Evolutionary conservation across 2,797 vertebrate genomes (phyloP).

Genomic region (Halcyon smyrnensis): DNA sequence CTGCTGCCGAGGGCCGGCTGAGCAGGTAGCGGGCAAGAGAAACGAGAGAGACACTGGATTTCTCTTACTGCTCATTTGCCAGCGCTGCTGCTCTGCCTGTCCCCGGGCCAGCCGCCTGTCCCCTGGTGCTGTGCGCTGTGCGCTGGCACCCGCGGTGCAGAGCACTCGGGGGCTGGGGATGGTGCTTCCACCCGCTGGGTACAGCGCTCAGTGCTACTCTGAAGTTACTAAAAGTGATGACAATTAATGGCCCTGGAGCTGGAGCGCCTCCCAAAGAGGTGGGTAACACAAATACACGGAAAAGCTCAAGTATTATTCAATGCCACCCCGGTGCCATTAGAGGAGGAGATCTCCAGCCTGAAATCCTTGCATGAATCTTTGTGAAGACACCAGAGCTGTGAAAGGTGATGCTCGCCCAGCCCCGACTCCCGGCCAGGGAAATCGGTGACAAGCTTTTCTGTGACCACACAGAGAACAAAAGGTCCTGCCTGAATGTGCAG

Average conservation of each 20-base stretch:
- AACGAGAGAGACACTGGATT: neutral
- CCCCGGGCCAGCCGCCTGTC: no score
- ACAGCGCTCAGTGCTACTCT: accelerated
- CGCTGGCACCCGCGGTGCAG: accelerated
- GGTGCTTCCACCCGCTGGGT: accelerated
- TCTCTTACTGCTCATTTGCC: neutral
- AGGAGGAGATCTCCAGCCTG: accelerated
- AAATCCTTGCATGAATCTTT: neutral
- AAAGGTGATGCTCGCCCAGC: neutral
- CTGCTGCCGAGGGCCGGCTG: accelerated
- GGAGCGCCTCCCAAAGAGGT: neutral
- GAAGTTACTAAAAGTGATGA: neutral
- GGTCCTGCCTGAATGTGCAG: neutral
- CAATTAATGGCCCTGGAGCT: no score
- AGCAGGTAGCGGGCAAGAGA: neutral
- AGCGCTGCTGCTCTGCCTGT: neutral
- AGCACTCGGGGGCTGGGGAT: accelerated
- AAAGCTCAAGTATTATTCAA: neutral
- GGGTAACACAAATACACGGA: neutral
- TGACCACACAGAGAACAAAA: neutral
- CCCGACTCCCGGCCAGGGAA: neutral
- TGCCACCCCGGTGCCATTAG: neutral
- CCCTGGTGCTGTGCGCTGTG: neutral
- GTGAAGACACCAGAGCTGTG: neutral
- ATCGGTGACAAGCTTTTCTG: neutral